phyloP scores from a whole-genome alignment of 2,888 invertebrate species.

The Cataglyphis rosenhaueri region DNA sequence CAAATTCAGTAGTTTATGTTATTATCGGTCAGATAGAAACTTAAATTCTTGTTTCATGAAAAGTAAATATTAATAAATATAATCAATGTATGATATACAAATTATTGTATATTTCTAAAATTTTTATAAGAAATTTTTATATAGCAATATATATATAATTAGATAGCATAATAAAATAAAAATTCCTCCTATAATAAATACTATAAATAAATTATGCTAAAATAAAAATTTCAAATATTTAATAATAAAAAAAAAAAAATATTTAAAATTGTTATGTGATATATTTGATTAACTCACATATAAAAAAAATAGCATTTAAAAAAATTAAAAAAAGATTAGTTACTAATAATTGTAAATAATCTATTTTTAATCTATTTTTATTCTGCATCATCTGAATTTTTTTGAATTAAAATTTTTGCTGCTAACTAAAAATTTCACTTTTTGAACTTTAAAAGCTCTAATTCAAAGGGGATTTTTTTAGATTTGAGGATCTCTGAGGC shows the following conservation, averaged over 20 bases:
- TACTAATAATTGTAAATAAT: not conserved
- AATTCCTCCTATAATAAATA: not conserved
- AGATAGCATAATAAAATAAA: not conserved
- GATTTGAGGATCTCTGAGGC: constrained; percentile 71
- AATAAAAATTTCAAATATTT: not conserved
- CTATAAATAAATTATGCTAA: not conserved
- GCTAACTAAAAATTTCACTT: not conserved
- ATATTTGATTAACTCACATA: not conserved
- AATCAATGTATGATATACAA: not conserved
- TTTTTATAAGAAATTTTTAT: not conserved
- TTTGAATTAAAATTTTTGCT: not conserved
- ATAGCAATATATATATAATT: not conserved
- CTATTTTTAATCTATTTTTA: not conserved
- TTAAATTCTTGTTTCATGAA: not conserved
- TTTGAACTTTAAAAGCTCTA: not conserved
- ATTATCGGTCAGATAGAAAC: not conserved
- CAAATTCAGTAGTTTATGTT: not conserved
- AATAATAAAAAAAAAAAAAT: not conserved
- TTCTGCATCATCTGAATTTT: not conserved
- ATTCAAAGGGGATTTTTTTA: not conserved
- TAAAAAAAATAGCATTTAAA: not conserved
- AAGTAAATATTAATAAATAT: constrained; percentile 10
- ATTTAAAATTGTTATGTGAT: not conserved
- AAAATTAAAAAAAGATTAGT: not conserved
- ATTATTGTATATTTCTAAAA: not conserved